Evolutionary conservation across 2,888 invertebrate genomes (phyloP).

Genomic region (Andrena trimmerana): DNA sequence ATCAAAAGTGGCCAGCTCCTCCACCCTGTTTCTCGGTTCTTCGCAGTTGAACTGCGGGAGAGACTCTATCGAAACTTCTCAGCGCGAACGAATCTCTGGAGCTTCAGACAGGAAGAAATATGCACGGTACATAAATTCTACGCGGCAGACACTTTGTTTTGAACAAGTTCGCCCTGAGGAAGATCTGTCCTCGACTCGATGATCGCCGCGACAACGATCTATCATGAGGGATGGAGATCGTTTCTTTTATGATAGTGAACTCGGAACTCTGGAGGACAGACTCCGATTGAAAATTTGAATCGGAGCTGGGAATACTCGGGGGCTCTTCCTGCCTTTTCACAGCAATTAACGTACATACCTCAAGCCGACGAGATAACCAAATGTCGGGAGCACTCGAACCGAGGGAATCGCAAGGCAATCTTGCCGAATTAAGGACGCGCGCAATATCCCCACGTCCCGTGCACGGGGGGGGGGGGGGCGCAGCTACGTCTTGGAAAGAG

Average conservation of each 20-base stretch:
- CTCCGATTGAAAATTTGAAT: background rate
- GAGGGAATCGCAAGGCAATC: too few relatives aligned
- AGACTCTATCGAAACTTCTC: background rate
- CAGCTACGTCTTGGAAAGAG: too few relatives aligned
- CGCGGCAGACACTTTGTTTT: background rate
- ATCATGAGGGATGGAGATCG: background rate
- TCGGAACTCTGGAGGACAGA: background rate
- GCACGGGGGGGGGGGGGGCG: too few relatives aligned
- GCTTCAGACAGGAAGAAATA: background rate
- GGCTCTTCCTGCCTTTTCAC: too few relatives aligned
- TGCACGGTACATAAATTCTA: background rate
- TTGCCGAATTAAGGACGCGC: too few relatives aligned
- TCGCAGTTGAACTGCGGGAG: background rate
- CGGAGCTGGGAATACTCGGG: too few relatives aligned
- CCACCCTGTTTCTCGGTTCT: background rate
- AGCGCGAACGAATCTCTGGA: background rate
- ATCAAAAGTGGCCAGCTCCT: background rate
- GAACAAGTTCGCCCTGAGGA: background rate
- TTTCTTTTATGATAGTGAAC: background rate
- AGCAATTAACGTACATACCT: too few relatives aligned
- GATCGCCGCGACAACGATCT: background rate
- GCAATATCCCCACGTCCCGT: too few relatives aligned
- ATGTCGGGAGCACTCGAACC: too few relatives aligned
- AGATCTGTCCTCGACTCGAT: background rate
- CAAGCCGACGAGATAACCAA: too few relatives aligned